Percentiles rank a stretch among this genome's conserved stretches.
These are phyloP conservation scores for Antechinus stuartii DNA, from an alignment of 2,113 vertebrate genomes.

Conservation along the genomic window DNA sequence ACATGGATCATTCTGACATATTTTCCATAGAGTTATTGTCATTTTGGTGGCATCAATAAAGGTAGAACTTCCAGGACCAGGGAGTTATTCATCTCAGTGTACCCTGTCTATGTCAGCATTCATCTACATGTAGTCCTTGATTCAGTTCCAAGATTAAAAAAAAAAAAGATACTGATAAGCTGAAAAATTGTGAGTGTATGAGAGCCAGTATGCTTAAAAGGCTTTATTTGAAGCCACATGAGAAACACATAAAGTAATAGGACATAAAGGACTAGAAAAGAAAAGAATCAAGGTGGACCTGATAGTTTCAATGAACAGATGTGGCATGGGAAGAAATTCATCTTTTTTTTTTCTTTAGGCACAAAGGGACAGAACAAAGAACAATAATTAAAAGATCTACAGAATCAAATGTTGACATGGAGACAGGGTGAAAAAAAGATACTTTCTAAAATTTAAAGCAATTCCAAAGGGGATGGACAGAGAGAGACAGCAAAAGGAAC, in stretches of 20 bases:
- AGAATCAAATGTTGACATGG: background rate
- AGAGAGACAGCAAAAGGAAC: background rate
- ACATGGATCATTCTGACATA: background rate
- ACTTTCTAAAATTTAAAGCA: background rate
- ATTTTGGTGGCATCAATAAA: background rate
- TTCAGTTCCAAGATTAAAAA: background rate
- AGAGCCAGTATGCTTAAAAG: background rate
- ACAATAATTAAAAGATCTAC: background rate
- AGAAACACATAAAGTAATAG: background rate
- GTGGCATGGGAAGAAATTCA: background rate
- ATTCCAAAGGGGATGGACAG: background rate
- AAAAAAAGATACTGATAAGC: background rate
- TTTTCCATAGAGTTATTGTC: rapidly evolving
- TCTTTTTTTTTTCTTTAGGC: background rate
- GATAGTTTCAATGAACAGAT: background rate
- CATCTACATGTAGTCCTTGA: background rate
- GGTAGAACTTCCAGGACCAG: background rate
- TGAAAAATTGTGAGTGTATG: background rate
- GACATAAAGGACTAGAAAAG: background rate
- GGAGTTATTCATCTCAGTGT: background rate
- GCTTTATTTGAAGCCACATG: background rate
- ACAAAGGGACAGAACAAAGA: background rate
- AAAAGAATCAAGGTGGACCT: background rate
- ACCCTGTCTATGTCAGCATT: background rate
- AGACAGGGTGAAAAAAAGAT: background rate